Percentiles rank a stretch among this genome's conserved stretches.
phyloP scores from a whole-genome alignment of 2,888 invertebrate species.

The Ormyrus thymus region DNA sequence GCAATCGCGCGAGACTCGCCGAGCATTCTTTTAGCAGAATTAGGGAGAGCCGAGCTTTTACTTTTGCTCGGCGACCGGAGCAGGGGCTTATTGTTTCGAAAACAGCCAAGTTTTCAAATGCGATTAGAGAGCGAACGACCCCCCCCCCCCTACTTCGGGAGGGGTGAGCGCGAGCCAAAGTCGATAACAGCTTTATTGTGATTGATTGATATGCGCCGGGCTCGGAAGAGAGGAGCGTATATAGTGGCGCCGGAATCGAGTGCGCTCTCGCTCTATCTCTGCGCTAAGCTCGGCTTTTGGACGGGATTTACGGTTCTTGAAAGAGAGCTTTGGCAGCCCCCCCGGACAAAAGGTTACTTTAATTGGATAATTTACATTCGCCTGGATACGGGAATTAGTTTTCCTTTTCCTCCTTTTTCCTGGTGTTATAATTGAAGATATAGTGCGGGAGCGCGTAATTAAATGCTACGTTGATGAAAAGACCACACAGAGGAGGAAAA shows the following conservation, averaged over 20 bases:
- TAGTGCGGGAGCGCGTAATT: too few species aligned
- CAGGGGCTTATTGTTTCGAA: conserved; percentile 53
- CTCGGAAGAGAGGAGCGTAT: conserved; percentile 15
- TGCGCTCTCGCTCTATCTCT: conserved; percentile 12
- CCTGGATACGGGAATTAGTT: too few species aligned
- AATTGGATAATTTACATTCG: conserved; percentile 47
- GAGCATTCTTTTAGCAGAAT: conserved; percentile 39
- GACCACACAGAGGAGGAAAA: too few species aligned
- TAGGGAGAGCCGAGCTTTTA: conserved; percentile 43
- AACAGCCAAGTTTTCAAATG: conserved; percentile 56
- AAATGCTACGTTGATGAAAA: too few species aligned
- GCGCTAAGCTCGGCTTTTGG: neutral
- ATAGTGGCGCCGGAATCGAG: conserved; percentile 42
- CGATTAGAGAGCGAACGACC: conserved; percentile 45
- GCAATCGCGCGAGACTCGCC: conserved; percentile 41
- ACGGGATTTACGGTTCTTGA: conserved; percentile 48
- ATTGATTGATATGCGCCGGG: conserved; percentile 52
- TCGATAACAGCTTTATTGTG: conserved; percentile 53
- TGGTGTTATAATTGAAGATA: too few species aligned
- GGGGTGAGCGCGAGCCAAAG: conserved; percentile 37
- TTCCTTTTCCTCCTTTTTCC: too few species aligned
- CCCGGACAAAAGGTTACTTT: conserved; percentile 39
- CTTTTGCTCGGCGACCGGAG: conserved; percentile 37
- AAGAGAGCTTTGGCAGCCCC: conserved; percentile 31
- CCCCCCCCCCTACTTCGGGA: neutral